Evolutionary conservation across 1,140 invertebrate species (phyloP).

Genomic region (Temnothorax curvispinosus): DNA sequence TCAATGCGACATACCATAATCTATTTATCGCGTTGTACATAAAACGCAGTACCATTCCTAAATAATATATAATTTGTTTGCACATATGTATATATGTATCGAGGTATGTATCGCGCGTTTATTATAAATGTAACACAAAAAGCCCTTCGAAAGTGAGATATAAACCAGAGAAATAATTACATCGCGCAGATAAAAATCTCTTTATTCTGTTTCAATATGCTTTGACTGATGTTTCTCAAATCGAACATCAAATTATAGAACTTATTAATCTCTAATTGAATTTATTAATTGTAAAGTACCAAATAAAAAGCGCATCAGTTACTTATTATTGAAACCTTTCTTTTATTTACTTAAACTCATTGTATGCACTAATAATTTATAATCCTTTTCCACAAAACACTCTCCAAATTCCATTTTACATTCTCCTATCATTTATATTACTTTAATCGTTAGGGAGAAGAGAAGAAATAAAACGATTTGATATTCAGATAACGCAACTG

Average conservation of each 20-base stretch:
- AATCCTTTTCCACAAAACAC: neutral
- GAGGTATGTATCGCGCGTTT: neutral
- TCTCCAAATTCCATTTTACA: neutral
- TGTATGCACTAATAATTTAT: neutral
- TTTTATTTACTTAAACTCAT: neutral
- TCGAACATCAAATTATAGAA: neutral
- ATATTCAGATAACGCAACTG: conserved; percentile 22
- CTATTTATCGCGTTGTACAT: conserved; percentile 15
- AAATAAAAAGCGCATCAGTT: neutral
- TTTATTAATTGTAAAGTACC: neutral
- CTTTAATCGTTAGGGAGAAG: neutral
- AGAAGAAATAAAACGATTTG: neutral
- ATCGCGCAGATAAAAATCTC: neutral
- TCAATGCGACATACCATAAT: conserved; percentile 30
- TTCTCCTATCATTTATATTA: neutral
- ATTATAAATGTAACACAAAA: neutral
- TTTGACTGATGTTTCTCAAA: neutral
- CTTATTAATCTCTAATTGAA: neutral
- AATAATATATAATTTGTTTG: conserved; percentile 18
- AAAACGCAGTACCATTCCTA: conserved; percentile 26
- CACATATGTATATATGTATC: no score
- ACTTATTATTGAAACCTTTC: neutral
- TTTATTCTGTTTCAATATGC: neutral
- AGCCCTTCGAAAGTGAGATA: neutral
- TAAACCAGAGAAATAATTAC: neutral